Conservation (phyloP, 2,888 invertebrate species). For the Chloromyia formosa region DNA sequence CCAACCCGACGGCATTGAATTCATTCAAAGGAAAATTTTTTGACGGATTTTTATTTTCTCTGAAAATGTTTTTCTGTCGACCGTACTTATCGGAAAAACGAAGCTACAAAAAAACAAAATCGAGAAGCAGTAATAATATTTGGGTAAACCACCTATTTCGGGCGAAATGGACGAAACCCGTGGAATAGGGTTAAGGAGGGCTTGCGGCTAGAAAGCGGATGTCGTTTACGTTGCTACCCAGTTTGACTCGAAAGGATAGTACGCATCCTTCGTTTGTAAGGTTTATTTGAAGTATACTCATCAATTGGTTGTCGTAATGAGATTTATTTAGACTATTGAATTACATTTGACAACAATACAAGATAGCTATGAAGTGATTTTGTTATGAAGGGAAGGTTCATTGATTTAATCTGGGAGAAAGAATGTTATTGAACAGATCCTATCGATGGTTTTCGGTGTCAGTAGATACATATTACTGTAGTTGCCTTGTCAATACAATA, state of each 20-base stretch:
- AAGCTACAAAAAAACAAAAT: too few relatives aligned
- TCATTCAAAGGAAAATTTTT: neutral
- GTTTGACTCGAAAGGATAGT: neutral
- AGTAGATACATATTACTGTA: too few relatives aligned
- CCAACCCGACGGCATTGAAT: neutral
- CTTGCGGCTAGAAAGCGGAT: neutral
- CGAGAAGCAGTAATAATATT: too few relatives aligned
- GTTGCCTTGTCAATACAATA: too few relatives aligned
- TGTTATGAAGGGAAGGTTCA: too few relatives aligned
- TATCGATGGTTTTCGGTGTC: too few relatives aligned
- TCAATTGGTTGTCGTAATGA: neutral
- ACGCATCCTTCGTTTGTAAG: neutral
- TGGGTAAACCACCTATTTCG: neutral
- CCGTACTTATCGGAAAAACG: neutral
- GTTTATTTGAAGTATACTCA: slow-evolving; percentile 3
- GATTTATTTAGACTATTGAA: neutral
- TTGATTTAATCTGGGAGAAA: too few relatives aligned
- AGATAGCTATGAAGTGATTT: too few relatives aligned
- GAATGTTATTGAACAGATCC: too few relatives aligned
- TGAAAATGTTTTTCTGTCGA: neutral
- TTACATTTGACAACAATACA: neutral
- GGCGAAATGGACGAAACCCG: neutral
- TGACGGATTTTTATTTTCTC: neutral
- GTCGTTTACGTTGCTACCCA: neutral
- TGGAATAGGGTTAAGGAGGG: neutral